These are phyloP conservation scores for Procapra przewalskii DNA, from an alignment of 2,113 vertebrate genomes.

Conservation along the genomic window DNA sequence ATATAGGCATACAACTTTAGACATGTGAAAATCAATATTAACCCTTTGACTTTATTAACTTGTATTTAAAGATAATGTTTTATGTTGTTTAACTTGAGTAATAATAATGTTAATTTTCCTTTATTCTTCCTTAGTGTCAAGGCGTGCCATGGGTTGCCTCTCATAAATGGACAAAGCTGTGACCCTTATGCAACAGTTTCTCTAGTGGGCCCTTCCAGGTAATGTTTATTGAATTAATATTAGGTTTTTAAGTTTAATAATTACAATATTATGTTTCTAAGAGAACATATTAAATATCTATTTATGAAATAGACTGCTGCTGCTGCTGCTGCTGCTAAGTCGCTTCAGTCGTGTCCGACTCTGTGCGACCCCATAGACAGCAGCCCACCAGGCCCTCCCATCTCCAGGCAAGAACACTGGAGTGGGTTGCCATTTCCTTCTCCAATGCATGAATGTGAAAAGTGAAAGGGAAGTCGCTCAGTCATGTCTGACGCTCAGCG, in stretches of 20 bases:
- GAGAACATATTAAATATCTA: conserved; percentile 1
- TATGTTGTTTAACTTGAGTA: background rate
- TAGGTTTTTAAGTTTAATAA: conserved; percentile 41
- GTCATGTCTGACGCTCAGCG: no score
- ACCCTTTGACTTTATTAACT: background rate
- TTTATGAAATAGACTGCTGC: conserved; percentile 15
- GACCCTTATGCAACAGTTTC: conserved; percentile 96
- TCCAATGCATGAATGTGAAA: no score
- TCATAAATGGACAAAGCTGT: conserved; percentile 96
- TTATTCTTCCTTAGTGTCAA: conserved; percentile 86
- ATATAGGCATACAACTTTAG: background rate
- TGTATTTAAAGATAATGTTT: background rate
- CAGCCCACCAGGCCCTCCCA: no score
- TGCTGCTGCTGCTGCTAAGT: no score
- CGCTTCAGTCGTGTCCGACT: no score
- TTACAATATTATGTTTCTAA: background rate
- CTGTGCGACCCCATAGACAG: no score
- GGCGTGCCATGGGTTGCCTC: conserved; percentile 94
- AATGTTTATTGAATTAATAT: conserved; percentile 64
- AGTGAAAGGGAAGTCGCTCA: no score
- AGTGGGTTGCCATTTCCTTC: no score
- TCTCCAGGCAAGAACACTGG: no score
- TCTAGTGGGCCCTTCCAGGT: conserved; percentile 95
- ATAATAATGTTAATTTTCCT: conserved; percentile 32
- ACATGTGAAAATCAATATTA: background rate